These are phyloP conservation scores for Drosophila mimetica DNA, from an alignment of 2,888 invertebrate genomes.

Conservation along the genomic window DNA sequence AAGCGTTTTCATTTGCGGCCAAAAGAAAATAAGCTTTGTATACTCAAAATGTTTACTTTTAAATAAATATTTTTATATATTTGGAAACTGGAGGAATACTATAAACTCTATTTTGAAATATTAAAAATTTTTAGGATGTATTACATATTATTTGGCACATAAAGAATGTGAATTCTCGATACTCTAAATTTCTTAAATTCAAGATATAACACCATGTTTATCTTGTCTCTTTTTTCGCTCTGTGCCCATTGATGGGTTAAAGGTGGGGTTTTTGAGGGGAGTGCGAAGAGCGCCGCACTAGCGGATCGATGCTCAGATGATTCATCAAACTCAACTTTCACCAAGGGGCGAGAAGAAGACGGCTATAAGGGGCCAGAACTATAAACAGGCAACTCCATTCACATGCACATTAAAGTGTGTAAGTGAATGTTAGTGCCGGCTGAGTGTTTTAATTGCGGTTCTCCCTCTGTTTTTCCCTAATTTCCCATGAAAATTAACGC, in stretches of 20 bases:
- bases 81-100: too few relatives aligned
- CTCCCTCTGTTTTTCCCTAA: background rate
- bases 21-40: background rate
- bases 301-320: slow-evolving; percentile 44
- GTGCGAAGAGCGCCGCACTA: slow-evolving; percentile 22
- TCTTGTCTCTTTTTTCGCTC: background rate
- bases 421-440: slow-evolving; percentile 1
- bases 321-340: slow-evolving; percentile 55
- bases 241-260: slow-evolving; percentile 12
- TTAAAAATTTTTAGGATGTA: too few relatives aligned
- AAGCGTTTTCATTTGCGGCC: background rate
- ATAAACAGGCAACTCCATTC: slow-evolving; percentile 22
- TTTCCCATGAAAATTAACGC: background rate
- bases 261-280: background rate
- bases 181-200: too few relatives aligned
- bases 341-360: slow-evolving; percentile 40
- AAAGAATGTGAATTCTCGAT: too few relatives aligned
- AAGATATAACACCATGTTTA: background rate
- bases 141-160: too few relatives aligned
- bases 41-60: too few relatives aligned
- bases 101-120: too few relatives aligned
- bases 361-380: slow-evolving; percentile 4
- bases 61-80: too few relatives aligned
- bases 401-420: slow-evolving; percentile 10
- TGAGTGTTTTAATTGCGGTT: slow-evolving; percentile 15